phyloP scores from a whole-genome alignment of 2,888 invertebrate species.

The Cosmorhoe ocellata region DNA sequence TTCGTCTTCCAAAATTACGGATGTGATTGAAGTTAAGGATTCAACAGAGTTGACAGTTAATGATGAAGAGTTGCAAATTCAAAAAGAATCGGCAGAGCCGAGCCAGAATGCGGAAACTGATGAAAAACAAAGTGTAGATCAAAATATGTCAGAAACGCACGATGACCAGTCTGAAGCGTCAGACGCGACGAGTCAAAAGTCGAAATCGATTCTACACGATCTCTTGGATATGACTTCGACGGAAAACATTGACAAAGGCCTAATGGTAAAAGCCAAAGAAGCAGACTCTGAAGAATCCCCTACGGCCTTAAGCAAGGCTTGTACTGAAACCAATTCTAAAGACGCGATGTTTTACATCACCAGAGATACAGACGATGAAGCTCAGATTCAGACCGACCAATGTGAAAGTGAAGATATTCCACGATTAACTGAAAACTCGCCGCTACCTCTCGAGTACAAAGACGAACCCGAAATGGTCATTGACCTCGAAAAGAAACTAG shows the following conservation, averaged over 20 bases:
- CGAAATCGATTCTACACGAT: constrained; percentile 45
- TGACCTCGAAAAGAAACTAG: constrained; percentile 34
- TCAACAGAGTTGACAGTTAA: neutral
- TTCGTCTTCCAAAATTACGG: neutral
- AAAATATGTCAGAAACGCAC: neutral
- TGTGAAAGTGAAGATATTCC: too few relatives aligned
- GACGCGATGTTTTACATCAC: constrained; percentile 49
- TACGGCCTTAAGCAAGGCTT: too few relatives aligned
- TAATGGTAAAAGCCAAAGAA: neutral
- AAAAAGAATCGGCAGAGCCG: neutral
- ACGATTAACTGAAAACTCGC: constrained; percentile 8
- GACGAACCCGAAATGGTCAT: constrained; percentile 24
- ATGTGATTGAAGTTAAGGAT: neutral
- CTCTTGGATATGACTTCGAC: constrained; percentile 55
- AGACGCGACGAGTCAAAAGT: constrained; percentile 5
- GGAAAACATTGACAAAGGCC: constrained; percentile 14
- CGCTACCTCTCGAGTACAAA: constrained; percentile 33
- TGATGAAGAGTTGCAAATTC: neutral
- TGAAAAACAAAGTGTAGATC: constrained; percentile 2
- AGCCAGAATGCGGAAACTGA: too few relatives aligned
- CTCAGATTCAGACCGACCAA: constrained; percentile 21
- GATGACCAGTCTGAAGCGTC: neutral
- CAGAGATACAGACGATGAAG: constrained; percentile 41
- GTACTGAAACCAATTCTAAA: constrained; percentile 25
- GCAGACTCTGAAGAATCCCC: neutral